These are phyloP conservation scores for Aplodontia rufa DNA, from an alignment of 2,113 vertebrate species.

Conservation along the genomic window DNA sequence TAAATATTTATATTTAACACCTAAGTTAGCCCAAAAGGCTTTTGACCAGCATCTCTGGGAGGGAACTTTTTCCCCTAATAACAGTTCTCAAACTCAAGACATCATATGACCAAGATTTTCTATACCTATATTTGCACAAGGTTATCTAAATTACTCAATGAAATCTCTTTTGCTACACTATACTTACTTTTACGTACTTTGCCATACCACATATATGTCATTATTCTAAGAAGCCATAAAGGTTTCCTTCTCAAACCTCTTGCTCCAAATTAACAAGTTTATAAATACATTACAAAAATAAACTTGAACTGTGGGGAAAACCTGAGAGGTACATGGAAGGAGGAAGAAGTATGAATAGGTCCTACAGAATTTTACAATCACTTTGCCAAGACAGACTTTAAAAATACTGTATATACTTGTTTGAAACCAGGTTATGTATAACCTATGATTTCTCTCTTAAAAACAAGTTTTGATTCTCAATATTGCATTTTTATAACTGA, in stretches of 20 bases:
- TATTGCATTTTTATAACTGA: constrained; percentile 67
- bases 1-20: constrained; percentile 27
- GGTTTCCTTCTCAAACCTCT: background rate
- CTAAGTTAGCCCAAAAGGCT: background rate
- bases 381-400: constrained; percentile 64
- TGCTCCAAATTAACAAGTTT: background rate
- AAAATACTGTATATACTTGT: constrained; percentile 36
- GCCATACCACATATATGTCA: background rate
- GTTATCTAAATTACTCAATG: background rate
- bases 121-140: background rate
- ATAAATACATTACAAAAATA: constrained; percentile 15
- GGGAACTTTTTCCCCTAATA: constrained; percentile 17
- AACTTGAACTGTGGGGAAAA: background rate
- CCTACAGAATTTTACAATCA: constrained; percentile 37
- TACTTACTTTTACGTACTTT: constrained; percentile 1
- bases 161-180: background rate
- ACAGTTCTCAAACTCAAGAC: background rate
- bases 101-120: constrained; percentile 3
- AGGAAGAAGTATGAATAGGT: constrained; percentile 67
- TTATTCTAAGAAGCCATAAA: background rate
- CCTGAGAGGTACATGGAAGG: background rate
- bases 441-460: constrained; percentile 25
- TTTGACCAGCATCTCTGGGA: constrained; percentile 9
- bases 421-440: constrained; percentile 30
- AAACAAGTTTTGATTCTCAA: constrained; percentile 73